These are phyloP conservation scores for Hetaerina titia DNA, from an alignment of 2,888 invertebrate species.

Conservation along the genomic window DNA sequence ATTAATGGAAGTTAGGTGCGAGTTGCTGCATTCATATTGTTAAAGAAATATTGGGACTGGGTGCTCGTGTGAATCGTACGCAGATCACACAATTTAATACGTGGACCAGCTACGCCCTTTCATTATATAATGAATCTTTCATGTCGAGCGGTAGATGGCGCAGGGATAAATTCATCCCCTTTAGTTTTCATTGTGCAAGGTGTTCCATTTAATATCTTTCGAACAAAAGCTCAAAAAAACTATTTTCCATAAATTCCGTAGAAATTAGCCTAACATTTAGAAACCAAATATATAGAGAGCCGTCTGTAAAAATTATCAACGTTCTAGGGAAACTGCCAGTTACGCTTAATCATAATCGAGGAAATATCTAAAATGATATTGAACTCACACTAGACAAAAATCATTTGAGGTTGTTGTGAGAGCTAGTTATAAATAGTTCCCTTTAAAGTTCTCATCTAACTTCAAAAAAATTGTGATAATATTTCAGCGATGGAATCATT, in stretches of 20 bases:
- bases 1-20: too few species aligned
- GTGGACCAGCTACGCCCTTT: too few species aligned
- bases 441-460: not conserved
- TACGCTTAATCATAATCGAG: not conserved
- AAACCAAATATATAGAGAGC: not conserved
- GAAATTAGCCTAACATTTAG: not conserved
- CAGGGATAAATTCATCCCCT: too few species aligned
- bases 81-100: too few species aligned
- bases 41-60: too few species aligned
- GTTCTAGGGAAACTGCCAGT: constrained; percentile 11
- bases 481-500: not conserved
- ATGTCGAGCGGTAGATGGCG: too few species aligned
- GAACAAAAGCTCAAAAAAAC: not conserved
- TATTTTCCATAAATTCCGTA: not conserved
- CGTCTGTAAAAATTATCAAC: not conserved
- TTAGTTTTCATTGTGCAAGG: too few species aligned
- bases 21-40: too few species aligned
- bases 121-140: too few species aligned
- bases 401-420: not conserved
- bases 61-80: too few species aligned
- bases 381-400: not conserved
- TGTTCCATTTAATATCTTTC: too few species aligned
- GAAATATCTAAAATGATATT: not conserved
- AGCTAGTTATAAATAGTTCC: not conserved
- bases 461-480: not conserved